Percentiles rank a stretch among this genome's conserved stretches.
These are phyloP conservation scores for Triplophysa dalaica DNA, from an alignment of 2,113 vertebrate species.

Conservation along the genomic window DNA sequence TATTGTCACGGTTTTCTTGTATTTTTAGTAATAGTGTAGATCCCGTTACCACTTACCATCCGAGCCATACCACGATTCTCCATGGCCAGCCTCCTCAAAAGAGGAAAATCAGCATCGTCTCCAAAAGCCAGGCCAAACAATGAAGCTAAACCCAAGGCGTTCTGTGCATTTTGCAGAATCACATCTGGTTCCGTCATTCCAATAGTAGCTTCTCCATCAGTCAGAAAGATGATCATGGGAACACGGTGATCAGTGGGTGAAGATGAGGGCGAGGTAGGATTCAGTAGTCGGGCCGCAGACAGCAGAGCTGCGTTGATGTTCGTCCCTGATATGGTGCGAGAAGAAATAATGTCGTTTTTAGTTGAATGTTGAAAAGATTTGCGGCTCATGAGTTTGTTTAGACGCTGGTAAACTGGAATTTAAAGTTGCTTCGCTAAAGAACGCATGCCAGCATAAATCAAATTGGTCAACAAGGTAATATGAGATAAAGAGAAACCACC, in stretches of 20 bases:
- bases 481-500: conserved; percentile 54
- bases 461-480: too few species aligned
- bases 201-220: conserved; percentile 82
- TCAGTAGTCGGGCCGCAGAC: conserved; percentile 77
- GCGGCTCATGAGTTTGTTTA: too few species aligned
- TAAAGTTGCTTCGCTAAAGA: too few species aligned
- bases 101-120: conserved; percentile 79
- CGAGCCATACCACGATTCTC: conserved; percentile 77
- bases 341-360: neutral
- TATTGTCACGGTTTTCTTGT: neutral
- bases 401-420: too few species aligned
- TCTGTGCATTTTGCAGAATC: conserved; percentile 76
- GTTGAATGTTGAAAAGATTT: neutral
- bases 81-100: conserved; percentile 75
- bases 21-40: neutral
- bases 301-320: conserved; percentile 82
- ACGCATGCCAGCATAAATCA: too few species aligned
- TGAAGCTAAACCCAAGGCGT: conserved; percentile 70
- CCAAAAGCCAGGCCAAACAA: conserved; percentile 84
- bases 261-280: conserved; percentile 57
- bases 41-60: conserved; percentile 52
- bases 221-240: conserved; percentile 81
- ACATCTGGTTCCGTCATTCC: conserved; percentile 71
- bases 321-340: conserved; percentile 73
- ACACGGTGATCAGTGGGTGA: conserved; percentile 61